Evolutionary conservation across 2,888 invertebrate genomes (phyloP).

Genomic region (Parapristionchus giblindavisi): DNA sequence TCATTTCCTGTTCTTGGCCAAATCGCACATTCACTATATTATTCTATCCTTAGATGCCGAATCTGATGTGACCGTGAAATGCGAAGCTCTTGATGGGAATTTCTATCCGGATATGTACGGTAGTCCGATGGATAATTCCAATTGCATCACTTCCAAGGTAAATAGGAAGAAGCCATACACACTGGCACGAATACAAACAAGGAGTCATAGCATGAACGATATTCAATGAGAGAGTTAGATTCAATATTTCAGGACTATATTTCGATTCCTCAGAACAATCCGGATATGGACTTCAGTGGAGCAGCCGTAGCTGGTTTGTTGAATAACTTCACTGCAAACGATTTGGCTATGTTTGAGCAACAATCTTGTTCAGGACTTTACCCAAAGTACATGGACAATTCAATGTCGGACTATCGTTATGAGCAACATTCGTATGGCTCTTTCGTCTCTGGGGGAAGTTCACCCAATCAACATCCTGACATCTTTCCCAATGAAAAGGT

Average conservation of each 20-base stretch:
- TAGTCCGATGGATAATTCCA: conserved; percentile 55
- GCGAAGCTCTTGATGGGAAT: conserved; percentile 65
- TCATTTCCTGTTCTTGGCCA: background rate
- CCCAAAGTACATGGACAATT: conserved; percentile 56
- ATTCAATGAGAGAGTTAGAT: background rate
- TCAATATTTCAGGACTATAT: conserved; percentile 63
- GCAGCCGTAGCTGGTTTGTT: conserved; percentile 1
- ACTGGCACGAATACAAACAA: background rate
- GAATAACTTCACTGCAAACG: background rate
- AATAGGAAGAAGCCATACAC: background rate
- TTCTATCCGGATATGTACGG: conserved; percentile 66
- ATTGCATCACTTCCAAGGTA: conserved; percentile 56
- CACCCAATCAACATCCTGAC: conserved; percentile 27
- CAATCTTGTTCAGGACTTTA: conserved; percentile 43
- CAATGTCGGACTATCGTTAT: conserved; percentile 54
- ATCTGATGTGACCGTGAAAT: conserved; percentile 67
- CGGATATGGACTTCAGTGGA: conserved; percentile 64
- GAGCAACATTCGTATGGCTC: conserved; percentile 55
- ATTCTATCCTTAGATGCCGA: conserved; percentile 54
- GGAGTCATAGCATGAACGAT: background rate
- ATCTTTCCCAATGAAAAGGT: conserved; percentile 23
- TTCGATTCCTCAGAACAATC: conserved; percentile 67
- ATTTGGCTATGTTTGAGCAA: background rate
- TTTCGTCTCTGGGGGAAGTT: conserved; percentile 43
- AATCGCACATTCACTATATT: background rate